phyloP scores from a whole-genome alignment of 2,797 vertebrate species.

The Eurystomus glaucurus region DNA sequence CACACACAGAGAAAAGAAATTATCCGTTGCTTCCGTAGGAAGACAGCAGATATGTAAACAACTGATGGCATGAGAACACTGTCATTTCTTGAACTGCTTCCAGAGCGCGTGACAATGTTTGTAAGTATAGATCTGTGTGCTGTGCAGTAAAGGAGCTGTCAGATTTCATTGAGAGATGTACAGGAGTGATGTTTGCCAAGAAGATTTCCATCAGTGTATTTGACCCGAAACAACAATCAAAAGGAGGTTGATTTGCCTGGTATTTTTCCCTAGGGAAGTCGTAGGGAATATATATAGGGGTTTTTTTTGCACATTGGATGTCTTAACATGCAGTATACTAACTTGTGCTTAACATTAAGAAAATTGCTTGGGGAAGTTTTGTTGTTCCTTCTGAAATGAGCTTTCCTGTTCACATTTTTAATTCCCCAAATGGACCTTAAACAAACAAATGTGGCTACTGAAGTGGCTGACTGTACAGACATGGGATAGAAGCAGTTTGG shows the following conservation, averaged over 20 bases:
- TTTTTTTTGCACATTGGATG: neutral
- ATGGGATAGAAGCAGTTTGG: neutral
- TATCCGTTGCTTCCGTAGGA: neutral
- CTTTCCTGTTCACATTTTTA: neutral
- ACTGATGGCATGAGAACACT: neutral
- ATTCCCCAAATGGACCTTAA: neutral
- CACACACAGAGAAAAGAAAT: neutral
- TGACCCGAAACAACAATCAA: neutral
- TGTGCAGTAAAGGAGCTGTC: neutral
- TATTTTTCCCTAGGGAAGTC: neutral
- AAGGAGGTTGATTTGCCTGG: neutral
- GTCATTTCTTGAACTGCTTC: neutral
- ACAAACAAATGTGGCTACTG: neutral
- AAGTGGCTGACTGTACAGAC: neutral
- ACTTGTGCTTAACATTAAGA: neutral
- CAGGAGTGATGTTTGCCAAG: neutral
- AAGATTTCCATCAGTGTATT: neutral
- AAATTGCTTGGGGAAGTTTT: neutral
- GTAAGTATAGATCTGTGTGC: neutral
- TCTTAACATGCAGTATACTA: neutral
- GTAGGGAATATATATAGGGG: accelerated
- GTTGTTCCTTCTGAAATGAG: neutral
- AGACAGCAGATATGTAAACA: neutral
- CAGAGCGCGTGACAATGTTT: neutral
- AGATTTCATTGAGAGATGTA: neutral